Conservation (phyloP, 2,113 vertebrate species). For the Pristiophorus japonicus region DNA sequence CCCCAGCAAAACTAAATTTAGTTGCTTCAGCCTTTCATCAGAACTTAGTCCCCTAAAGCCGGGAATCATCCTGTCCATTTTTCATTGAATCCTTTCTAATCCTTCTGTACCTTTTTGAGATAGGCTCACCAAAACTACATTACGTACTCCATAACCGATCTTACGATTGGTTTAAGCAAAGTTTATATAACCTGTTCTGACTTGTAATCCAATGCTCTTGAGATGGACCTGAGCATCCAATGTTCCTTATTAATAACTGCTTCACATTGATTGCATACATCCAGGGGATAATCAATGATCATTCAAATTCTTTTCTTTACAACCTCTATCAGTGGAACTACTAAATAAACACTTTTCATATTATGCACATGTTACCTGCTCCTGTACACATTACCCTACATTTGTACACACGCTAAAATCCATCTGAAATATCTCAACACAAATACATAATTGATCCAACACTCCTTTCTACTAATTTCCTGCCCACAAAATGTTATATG, state of each 20-base stretch:
- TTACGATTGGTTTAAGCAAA: neutral
- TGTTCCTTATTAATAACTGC: neutral
- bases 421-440: neutral
- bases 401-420: neutral
- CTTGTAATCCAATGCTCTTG: neutral
- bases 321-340: neutral
- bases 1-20: neutral
- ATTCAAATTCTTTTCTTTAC: neutral
- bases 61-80: neutral
- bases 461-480: neutral
- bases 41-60: neutral
- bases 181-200: neutral
- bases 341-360: neutral
- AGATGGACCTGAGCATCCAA: neutral
- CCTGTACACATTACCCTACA: neutral
- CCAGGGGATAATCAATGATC: neutral
- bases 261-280: neutral
- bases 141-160: neutral
- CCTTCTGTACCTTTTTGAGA: neutral
- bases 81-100: neutral
- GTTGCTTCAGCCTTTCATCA: neutral
- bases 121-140: neutral
- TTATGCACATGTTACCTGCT: neutral
- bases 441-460: neutral
- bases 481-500: neutral